A percentile compares a stretch with the other conserved stretches of the same genome.
Evolutionary conservation across 2,888 invertebrate species (phyloP).

Genomic region (Chymomyza procnemis): DNA sequence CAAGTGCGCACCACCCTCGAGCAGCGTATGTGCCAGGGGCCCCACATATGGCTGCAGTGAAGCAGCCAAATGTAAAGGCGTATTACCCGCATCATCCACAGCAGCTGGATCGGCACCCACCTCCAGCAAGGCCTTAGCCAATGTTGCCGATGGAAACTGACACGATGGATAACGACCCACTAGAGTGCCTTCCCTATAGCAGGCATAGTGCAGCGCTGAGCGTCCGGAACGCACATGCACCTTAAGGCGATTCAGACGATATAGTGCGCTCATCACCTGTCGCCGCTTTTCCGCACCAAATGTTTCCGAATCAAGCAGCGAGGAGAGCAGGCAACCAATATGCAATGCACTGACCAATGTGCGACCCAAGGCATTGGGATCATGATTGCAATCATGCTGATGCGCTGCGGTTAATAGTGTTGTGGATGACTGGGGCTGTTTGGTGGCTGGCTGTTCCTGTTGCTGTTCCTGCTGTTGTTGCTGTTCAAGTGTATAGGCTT

Average conservation of each 20-base stretch:
- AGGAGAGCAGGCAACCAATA: constrained; percentile 87
- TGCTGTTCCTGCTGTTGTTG: constrained; percentile 52
- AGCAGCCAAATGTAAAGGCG: constrained; percentile 91
- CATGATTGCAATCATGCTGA: constrained; percentile 83
- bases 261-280: constrained; percentile 86
- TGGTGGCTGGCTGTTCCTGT: constrained; percentile 36
- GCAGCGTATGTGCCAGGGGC: constrained; percentile 85
- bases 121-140: constrained; percentile 86
- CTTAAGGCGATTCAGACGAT: constrained; percentile 87
- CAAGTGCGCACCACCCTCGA: constrained; percentile 86
- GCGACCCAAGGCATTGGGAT: constrained; percentile 87
- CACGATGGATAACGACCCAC: constrained; percentile 85
- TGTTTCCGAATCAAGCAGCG: constrained; percentile 82
- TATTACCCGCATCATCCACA: constrained; percentile 90
- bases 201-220: constrained; percentile 89
- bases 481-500: constrained; percentile 64
- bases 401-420: constrained; percentile 48
- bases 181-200: constrained; percentile 87
- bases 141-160: constrained; percentile 84
- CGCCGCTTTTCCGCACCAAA: constrained; percentile 79
- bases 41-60: constrained; percentile 85
- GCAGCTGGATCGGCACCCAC: constrained; percentile 91
- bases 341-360: constrained; percentile 92
- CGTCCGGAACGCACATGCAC: constrained; percentile 83
- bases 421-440: constrained; percentile 45